A percentile compares a stretch with the other conserved stretches of the same genome.
Conservation (phyloP, 2,113 vertebrate genomes). For the Acanthisitta chloris region DNA sequence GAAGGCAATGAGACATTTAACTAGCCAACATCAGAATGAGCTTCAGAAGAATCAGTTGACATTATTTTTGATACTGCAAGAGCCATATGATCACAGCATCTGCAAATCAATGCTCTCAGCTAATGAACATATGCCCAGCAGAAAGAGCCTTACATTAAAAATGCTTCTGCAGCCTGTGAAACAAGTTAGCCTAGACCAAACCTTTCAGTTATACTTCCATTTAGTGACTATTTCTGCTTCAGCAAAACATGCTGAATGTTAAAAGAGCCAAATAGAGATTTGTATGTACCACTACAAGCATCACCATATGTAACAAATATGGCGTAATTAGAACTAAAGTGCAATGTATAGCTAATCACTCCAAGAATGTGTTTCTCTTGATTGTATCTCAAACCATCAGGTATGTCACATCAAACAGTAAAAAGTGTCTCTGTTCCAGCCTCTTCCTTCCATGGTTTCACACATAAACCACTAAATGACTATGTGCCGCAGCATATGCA, state of each 20-base stretch:
- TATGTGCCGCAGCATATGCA: too few relatives aligned
- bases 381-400: neutral
- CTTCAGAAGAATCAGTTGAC: neutral
- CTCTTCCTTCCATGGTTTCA: neutral
- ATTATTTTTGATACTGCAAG: neutral
- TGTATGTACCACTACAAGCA: neutral
- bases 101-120: neutral
- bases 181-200: neutral
- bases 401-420: neutral
- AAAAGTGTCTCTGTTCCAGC: neutral
- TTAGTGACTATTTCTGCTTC: neutral
- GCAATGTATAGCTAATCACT: fast-evolving
- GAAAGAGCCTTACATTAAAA: neutral
- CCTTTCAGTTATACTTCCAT: neutral
- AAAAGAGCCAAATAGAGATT: neutral
- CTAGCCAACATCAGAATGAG: neutral
- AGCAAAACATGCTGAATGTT: neutral
- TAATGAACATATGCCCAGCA: neutral
- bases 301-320: fast-evolving
- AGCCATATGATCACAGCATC: neutral
- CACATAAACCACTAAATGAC: neutral
- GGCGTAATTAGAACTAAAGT: neutral
- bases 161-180: neutral
- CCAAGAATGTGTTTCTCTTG: neutral
- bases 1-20: neutral